A percentile compares a stretch with the other conserved stretches of the same genome.
These are phyloP conservation scores for Halocaridina rubra DNA, from an alignment of 2,888 invertebrate species.

Conservation along the genomic window DNA sequence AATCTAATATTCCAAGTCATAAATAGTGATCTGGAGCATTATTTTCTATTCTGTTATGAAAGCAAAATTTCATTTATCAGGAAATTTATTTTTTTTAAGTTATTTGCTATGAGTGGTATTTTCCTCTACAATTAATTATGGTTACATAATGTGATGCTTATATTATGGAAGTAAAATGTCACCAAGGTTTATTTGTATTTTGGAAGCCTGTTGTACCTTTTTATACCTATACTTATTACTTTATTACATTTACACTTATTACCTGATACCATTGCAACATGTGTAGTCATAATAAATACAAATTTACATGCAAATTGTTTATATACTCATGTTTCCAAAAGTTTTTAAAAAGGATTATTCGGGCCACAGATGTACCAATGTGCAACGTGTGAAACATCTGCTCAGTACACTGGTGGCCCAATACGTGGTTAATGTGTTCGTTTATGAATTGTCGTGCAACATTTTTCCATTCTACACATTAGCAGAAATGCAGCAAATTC, in stretches of 20 bases:
- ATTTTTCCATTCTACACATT: too few relatives aligned
- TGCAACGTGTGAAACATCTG: background rate
- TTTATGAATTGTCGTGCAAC: too few relatives aligned
- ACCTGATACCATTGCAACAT: conserved; percentile 15
- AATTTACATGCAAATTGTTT: background rate
- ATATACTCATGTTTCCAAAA: conserved; percentile 1
- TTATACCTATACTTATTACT: too few relatives aligned
- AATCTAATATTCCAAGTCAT: background rate
- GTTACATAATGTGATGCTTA: background rate
- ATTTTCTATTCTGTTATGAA: background rate
- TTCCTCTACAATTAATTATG: background rate
- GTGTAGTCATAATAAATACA: background rate
- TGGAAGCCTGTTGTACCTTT: background rate
- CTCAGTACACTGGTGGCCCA: background rate
- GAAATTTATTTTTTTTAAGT: background rate
- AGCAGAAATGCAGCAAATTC: too few relatives aligned
- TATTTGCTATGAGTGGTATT: background rate
- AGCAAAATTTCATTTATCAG: background rate
- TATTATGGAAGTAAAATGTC: background rate
- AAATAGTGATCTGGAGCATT: background rate
- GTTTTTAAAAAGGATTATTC: background rate
- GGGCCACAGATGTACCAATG: conserved; percentile 15
- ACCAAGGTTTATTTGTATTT: background rate
- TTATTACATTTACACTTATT: too few relatives aligned
- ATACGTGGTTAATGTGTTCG: conserved; percentile 11